Evolutionary conservation across 2,888 invertebrate species (phyloP), one percentile per base, ranked within the genome.

Genomic region (Aphidoletes aphidimyza): DNA sequence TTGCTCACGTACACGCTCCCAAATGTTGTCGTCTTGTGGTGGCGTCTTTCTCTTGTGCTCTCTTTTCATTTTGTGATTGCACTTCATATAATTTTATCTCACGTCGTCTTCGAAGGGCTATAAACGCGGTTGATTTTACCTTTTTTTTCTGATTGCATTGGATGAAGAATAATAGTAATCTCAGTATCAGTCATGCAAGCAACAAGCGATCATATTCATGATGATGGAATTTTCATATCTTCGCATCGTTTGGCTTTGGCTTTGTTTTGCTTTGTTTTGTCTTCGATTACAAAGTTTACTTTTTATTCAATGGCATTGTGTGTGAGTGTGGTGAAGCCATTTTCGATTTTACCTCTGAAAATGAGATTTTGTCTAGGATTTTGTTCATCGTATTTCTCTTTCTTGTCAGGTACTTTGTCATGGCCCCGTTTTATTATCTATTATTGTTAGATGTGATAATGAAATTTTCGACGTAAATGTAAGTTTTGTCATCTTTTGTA

Each of bases 181-280:
- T 69, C 2, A 69, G 30, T 69, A 14, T 69, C 34, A 69, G 2
- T 54, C 30, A 30, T 5, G n/a, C n/a, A 14, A 26, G 69, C 30
- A 69, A 69, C 69, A 69, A 69, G 69, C 69, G 69, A 69, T 69
- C 69, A 69, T 69, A 69, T 69, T 30, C 69, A 69, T 30, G 30
- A 34, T 69, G 69, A 69, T 69, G 69, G 30, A 69, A 69, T 30
- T n/a, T 69, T 34, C 69, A 30, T 69, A 69, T 69, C 30, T 5
- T 30, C n/a, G 26, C 69, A 69, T 6, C 3, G 17, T 47, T 17
- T 54, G 8, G 47, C 17, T 22, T 30, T 69, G n/a, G 11, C 69
- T 30, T 69, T 69, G 69, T 42, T 42, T 42, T 42, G 42, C 42
- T 42, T 14, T 42, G 8, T 42, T 42, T 42, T 42, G 42, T 42